Evolutionary conservation across 2,797 vertebrate genomes (phyloP), one percentile per base, ranked within the genome.

Genomic region (Sebastolobus altivelis): DNA sequence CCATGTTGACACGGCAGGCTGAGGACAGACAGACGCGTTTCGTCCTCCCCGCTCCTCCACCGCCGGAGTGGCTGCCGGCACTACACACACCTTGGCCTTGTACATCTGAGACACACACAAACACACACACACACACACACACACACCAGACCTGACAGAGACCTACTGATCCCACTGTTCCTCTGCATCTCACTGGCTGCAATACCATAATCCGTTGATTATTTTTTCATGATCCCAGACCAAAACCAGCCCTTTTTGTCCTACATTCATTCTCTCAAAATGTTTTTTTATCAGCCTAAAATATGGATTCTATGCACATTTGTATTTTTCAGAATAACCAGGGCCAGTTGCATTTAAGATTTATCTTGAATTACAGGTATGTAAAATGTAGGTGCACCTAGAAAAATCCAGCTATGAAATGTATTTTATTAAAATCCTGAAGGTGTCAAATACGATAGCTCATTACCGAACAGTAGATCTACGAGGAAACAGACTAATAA

Each of bases 1-100:
- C 27, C 38, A 52, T 73, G 76, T 89, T 72, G 86, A 88, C 84
- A 87, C 2, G 49, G 80, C 67, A 75, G 72, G 11, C 74, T 68
- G 75, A 80, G 49, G 86, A 85, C 66, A 69, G 73, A 80, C 68
- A 63, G 68, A 71, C 61, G 18, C 31, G 56, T 81, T 77, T 68
- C 43, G 8, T 46, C 43, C 43, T 18, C 43, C 14, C 56, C 12
- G 35, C 59, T 79, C 66, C 78, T 80, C 81, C 49, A n/a, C 49
- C 2, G 18, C 49, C 18, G 79, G 86, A 87, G 72, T 59, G 37
- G 66, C 77, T 78, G 25, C 67, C 68, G n/a, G 14, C 65, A 33
- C n/a, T 20, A 56, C 62, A 72, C 65, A 66, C 72, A 69, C 75
- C 55, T 63, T 69, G 37, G 59, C 35, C 38, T 38, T 38, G 43